Evolutionary conservation across 2,113 vertebrate genomes (phyloP), one percentile per base, ranked within the genome.

Genomic region (Saimiri boliviensis): DNA sequence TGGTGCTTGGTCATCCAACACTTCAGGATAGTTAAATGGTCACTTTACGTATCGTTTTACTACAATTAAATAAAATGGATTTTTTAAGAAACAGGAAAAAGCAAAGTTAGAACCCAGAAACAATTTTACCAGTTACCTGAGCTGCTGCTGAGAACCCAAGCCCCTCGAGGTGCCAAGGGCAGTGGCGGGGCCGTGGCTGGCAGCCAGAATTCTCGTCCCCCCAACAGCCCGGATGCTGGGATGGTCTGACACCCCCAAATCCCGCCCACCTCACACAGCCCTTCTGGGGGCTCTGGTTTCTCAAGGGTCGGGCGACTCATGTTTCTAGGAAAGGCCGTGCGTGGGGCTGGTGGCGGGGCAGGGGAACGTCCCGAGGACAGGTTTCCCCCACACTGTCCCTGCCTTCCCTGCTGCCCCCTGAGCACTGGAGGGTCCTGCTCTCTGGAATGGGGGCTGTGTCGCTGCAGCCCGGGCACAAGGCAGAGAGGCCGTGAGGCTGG

Each of bases 151-250:
- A 70, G 27, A 25, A 19, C 19, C 45, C 10, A 30, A 56, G 63
- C 20, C 68, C 32, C 45, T n/a, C 5, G 7, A 30, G 47, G 45
- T 68, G 32, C 40, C 10, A 35, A 56, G 17, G 14, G 27, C 86
- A 88, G 52, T 21, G 35, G 68, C 3, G 6, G 27, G 2, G 60
- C 27, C 6, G 11, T 63, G 66, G 30, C 6, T 0, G 32, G 66
- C 19, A 21, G 37, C 19, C 17, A 23, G 70, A 6, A 40, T 6
- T 32, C 42, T 12, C 37, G 3, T 17, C 3, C 42, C 5, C 14
- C 0, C 8, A 1, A 1, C 35, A 68, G 27, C 60, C 12, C 0
- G 10, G 56, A 52, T 1, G 0, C 2, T 9, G 74, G 17, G n/a
- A 27, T 27, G 5, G 30, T 42, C 66, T 49, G 12, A 16, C 12